Evolutionary conservation across 2,797 vertebrate genomes (phyloP).

Genomic region (Chaetodon trifasciatus): DNA sequence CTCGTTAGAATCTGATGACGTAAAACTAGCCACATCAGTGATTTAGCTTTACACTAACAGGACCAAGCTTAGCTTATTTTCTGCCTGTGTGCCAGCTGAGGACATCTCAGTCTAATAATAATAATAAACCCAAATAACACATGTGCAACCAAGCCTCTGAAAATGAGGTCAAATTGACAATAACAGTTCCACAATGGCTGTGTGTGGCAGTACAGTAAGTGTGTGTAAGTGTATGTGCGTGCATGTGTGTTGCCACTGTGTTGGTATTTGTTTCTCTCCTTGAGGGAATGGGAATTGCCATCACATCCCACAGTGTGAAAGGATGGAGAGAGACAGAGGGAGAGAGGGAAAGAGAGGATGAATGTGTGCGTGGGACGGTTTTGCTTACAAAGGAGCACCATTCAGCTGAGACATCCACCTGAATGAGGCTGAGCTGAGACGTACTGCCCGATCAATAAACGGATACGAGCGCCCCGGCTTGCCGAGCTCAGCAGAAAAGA

Average conservation of each 20-base stretch:
- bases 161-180: conserved; percentile 42
- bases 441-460: conserved; percentile 60
- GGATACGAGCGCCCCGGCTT: conserved; percentile 54
- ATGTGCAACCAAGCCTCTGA: not conserved
- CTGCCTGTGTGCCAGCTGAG: not conserved
- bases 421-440: conserved; percentile 67
- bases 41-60: not conserved
- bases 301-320: conserved; percentile 11
- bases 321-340: conserved; percentile 1
- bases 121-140: not conserved
- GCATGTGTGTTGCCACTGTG: conserved; percentile 10
- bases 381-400: conserved; percentile 64
- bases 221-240: not conserved
- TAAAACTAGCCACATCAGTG: not conserved
- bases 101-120: not conserved
- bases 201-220: not conserved
- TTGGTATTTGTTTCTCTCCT: conserved; percentile 42
- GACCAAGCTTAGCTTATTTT: not conserved
- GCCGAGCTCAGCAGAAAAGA: conserved; percentile 65
- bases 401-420: conserved; percentile 61
- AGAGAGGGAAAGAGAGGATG: not conserved
- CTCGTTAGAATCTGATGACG: not conserved
- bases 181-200: conserved; percentile 2
- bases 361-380: conserved; percentile 37
- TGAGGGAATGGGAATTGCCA: conserved; percentile 37